Percentiles rank a stretch among this genome's conserved stretches.
Evolutionary conservation across 2,113 vertebrate species (phyloP).

Genomic region (Salminus brasiliensis): DNA sequence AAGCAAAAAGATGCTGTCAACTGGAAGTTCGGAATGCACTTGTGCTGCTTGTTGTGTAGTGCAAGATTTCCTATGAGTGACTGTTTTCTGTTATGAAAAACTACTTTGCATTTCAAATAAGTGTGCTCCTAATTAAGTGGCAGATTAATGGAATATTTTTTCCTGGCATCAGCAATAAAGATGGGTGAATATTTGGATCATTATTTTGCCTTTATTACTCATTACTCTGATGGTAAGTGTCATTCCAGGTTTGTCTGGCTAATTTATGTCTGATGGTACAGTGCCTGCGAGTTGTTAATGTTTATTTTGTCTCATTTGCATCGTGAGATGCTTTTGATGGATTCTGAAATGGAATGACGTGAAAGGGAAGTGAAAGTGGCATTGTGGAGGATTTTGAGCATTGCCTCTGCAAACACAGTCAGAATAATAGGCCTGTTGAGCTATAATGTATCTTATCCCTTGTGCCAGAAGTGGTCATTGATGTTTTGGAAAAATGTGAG

Average conservation of each 20-base stretch:
- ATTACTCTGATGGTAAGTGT: slow-evolving; percentile 56
- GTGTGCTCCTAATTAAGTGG: slow-evolving; percentile 53
- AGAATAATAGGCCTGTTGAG: slow-evolving; percentile 17
- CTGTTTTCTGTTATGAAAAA: slow-evolving; percentile 35
- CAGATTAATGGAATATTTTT: slow-evolving; percentile 58
- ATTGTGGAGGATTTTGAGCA: background rate
- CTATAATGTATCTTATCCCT: slow-evolving; percentile 6
- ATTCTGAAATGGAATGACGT: slow-evolving; percentile 43
- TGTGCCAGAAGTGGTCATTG: background rate
- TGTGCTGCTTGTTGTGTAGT: background rate
- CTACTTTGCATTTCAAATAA: slow-evolving; percentile 62
- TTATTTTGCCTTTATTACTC: slow-evolving; percentile 60
- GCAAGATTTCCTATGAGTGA: slow-evolving; percentile 14
- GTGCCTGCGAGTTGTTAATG: slow-evolving; percentile 44
- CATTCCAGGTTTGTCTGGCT: slow-evolving; percentile 49
- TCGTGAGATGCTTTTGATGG: slow-evolving; percentile 49
- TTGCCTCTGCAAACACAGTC: background rate
- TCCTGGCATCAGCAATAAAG: slow-evolving; percentile 49
- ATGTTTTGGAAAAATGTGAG: too few relatives aligned
- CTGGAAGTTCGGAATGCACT: background rate
- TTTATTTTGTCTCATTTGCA: slow-evolving; percentile 53
- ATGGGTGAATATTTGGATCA: slow-evolving; percentile 55
- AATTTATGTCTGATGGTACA: slow-evolving; percentile 46
- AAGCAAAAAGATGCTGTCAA: background rate
- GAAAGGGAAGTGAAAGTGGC: slow-evolving; percentile 40